These are phyloP conservation scores for Trematocara zebra DNA, from an alignment of 2,113 vertebrate species.

Conservation along the genomic window DNA sequence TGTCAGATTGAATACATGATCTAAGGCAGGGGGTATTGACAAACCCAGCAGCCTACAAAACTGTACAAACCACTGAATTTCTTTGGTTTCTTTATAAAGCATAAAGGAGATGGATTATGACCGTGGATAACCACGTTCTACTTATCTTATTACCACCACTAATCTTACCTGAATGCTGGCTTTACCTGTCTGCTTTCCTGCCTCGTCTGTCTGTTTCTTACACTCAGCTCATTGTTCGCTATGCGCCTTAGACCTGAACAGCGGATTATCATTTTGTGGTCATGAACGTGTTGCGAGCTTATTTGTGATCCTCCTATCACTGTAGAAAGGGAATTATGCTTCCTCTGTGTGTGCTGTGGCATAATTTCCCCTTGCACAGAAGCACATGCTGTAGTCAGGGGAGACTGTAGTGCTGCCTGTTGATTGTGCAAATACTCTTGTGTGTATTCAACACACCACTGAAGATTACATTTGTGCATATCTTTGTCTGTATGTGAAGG, in stretches of 20 bases:
- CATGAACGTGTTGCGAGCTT: background rate
- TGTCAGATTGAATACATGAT: background rate
- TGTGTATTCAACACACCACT: background rate
- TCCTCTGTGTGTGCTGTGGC: slow-evolving; percentile 25
- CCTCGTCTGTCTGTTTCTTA: slow-evolving; percentile 6
- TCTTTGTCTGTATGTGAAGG: background rate
- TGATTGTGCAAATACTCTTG: slow-evolving; percentile 1
- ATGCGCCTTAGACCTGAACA: slow-evolving; percentile 11
- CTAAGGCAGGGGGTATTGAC: background rate
- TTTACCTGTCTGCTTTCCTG: background rate
- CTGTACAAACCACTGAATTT: background rate
- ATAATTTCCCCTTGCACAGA: slow-evolving; percentile 2
- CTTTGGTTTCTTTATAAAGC: background rate
- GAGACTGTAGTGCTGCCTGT: slow-evolving; percentile 19
- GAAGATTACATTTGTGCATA: background rate
- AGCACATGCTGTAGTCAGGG: background rate
- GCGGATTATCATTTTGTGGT: slow-evolving; percentile 35
- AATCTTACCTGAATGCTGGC: slow-evolving; percentile 34
- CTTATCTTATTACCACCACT: slow-evolving; percentile 41
- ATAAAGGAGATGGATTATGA: slow-evolving; percentile 14
- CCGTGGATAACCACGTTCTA: background rate
- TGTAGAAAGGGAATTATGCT: slow-evolving; percentile 28
- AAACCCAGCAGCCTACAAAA: background rate
- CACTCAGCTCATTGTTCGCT: slow-evolving; percentile 21
- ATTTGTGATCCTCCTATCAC: slow-evolving; percentile 30